Percentiles rank a stretch among this genome's conserved stretches.
Conservation (phyloP, 2,113 vertebrate species). For the Pantherophis guttatus region DNA sequence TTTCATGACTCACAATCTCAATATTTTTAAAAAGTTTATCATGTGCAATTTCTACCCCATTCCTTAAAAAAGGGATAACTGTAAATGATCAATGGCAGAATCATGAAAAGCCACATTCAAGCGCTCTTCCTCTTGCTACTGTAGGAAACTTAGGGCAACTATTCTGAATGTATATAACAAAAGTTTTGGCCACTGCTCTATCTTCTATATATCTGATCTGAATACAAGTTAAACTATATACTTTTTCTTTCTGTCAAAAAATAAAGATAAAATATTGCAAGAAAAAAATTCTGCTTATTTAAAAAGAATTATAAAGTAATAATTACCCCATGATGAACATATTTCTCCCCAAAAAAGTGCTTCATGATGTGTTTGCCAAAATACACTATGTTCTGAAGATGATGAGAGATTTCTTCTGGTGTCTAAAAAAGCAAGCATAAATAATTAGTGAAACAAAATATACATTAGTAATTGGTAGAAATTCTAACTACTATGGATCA, state of each 20-base stretch:
- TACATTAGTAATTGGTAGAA: neutral
- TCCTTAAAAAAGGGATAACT: neutral
- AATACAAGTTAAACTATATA: neutral
- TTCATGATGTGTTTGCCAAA: slow-evolving; percentile 96
- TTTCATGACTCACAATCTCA: neutral
- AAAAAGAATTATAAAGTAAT: slow-evolving; percentile 3
- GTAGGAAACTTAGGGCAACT: neutral
- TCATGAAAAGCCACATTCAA: neutral
- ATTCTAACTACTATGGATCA: neutral
- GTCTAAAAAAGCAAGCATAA: slow-evolving; percentile 64
- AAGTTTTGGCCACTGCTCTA: neutral
- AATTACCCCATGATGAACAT: slow-evolving; percentile 90
- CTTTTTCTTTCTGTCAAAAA: neutral
- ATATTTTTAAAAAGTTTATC: neutral
- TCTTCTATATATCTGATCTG: neutral
- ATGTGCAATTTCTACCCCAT: neutral
- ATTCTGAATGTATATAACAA: neutral
- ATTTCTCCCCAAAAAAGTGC: slow-evolving; percentile 90
- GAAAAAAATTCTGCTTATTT: neutral
- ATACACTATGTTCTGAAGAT: slow-evolving; percentile 93
- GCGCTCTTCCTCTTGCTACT: neutral
- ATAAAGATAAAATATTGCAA: neutral
- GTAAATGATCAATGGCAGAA: neutral
- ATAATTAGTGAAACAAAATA: neutral
- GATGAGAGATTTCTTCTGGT: slow-evolving; percentile 86